phyloP scores from a whole-genome alignment of 2,888 invertebrate species.

The Eustalomyia histrio region DNA sequence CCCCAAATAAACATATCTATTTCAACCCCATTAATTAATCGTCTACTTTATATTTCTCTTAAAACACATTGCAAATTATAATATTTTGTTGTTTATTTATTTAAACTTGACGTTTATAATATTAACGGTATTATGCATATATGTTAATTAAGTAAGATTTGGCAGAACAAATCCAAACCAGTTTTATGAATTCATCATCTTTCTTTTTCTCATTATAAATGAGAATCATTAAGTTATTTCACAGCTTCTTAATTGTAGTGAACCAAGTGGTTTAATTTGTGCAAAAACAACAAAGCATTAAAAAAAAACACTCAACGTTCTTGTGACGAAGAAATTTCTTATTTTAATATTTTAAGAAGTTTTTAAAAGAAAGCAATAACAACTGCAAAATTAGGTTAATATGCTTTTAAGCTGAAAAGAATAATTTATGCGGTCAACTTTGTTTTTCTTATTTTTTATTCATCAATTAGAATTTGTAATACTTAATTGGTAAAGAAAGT shows the following conservation, averaged over 20 bases:
- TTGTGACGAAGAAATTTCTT: background rate
- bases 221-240: constrained; percentile 1
- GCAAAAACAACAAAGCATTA: background rate
- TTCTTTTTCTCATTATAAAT: constrained; percentile 5
- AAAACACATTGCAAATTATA: background rate
- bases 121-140: constrained; percentile 37
- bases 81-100: constrained; percentile 9
- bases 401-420: constrained; percentile 27
- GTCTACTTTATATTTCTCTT: background rate
- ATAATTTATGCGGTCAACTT: constrained; percentile 47
- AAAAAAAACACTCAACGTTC: background rate
- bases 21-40: background rate
- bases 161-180: constrained; percentile 10
- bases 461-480: no score
- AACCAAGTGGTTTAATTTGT: background rate
- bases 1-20: background rate
- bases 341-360: background rate
- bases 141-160: constrained; percentile 29
- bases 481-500: background rate
- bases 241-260: constrained; percentile 21
- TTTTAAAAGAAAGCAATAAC: constrained; percentile 15
- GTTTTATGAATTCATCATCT: background rate
- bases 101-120: constrained; percentile 3
- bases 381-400: constrained; percentile 57
- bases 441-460: constrained; percentile 5